Percentiles rank a stretch among this genome's conserved stretches.
Evolutionary conservation across 1,140 invertebrate genomes (phyloP).

Genomic region (Vollenhovia emeryi): DNA sequence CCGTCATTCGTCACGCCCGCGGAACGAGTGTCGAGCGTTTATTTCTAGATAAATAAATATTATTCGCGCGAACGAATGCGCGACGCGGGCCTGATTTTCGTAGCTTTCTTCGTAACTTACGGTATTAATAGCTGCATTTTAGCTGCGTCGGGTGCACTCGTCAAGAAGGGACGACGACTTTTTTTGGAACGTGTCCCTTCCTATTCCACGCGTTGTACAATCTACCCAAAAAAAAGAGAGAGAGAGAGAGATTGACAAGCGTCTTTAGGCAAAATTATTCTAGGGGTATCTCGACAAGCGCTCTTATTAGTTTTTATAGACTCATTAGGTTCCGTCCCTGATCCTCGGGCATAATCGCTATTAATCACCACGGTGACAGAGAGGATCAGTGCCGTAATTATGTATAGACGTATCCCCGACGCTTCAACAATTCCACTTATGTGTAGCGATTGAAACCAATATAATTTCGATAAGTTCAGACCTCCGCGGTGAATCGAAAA

Average conservation of each 20-base stretch:
- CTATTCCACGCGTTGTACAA: neutral
- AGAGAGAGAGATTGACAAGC: neutral
- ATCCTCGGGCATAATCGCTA: constrained; percentile 11
- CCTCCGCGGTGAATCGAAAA: neutral
- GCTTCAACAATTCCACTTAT: constrained; percentile 24
- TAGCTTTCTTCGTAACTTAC: constrained; percentile 38
- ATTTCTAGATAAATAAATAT: constrained; percentile 17
- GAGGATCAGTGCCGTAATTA: constrained; percentile 12
- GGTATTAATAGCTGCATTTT: constrained; percentile 50
- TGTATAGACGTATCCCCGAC: constrained; percentile 24
- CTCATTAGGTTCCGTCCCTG: constrained; percentile 11
- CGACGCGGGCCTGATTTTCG: constrained; percentile 7
- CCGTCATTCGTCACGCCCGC: neutral
- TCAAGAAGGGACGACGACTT: constrained; percentile 2
- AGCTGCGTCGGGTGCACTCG: neutral
- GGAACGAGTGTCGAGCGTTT: constrained; percentile 27
- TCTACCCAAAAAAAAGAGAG: neutral
- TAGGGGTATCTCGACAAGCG: neutral
- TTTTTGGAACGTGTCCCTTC: constrained; percentile 19
- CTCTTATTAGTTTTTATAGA: constrained; percentile 26
- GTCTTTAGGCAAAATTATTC: neutral
- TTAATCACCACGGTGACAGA: constrained; percentile 11
- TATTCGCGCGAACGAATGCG: constrained; percentile 22
- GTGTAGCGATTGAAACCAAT: constrained; percentile 29
- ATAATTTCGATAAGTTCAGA: constrained; percentile 25